Conservation (phyloP, 2,797 vertebrate genomes). For the Manis crassicaudata region DNA sequence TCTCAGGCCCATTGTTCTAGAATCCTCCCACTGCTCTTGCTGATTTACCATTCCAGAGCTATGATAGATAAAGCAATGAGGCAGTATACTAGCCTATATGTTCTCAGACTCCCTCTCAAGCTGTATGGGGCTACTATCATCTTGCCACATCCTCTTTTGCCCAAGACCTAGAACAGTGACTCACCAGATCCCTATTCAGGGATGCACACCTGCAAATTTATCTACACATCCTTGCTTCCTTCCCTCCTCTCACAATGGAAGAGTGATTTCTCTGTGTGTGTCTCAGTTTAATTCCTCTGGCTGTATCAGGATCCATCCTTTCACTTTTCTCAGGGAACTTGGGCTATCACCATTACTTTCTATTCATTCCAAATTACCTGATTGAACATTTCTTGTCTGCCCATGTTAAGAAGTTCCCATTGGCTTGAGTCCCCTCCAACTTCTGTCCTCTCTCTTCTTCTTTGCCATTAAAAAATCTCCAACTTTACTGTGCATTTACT, state of each 20-base stretch:
- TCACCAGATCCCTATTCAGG: not conserved
- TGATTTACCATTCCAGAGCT: not conserved
- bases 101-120: not conserved
- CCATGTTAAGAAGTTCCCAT: not conserved
- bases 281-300: not conserved
- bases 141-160: not conserved
- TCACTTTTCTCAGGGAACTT: not conserved
- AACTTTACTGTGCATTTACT: not conserved
- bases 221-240: not conserved
- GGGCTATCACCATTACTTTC: not conserved
- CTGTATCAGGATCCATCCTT: not conserved
- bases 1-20: not conserved
- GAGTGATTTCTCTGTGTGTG: not conserved
- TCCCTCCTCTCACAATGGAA: not conserved
- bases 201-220: not conserved
- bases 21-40: not conserved
- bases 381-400: not conserved
- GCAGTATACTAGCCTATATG: not conserved
- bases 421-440: not conserved
- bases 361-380: not conserved
- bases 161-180: not conserved
- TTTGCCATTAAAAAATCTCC: not conserved
- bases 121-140: not conserved
- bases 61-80: not conserved
- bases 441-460: not conserved